phyloP scores from a whole-genome alignment of 2,797 vertebrate genomes.

The Molossus alvarezi region DNA sequence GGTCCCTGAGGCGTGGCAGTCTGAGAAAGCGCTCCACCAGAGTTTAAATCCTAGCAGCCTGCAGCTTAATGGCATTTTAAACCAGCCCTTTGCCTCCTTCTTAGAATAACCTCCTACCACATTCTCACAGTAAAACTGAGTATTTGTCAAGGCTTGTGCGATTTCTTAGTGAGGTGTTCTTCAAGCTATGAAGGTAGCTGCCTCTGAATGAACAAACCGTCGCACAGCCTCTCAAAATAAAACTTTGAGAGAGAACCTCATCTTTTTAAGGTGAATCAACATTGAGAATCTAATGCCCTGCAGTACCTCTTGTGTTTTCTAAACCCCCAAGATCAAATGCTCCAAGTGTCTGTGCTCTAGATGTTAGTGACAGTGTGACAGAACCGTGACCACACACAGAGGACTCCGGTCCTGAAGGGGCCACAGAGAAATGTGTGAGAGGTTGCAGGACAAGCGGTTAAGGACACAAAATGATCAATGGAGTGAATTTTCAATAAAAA shows the following conservation, averaged over 20 bases:
- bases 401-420: not conserved
- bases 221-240: constrained; percentile 42
- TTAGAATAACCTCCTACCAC: constrained; percentile 20
- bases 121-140: constrained; percentile 46
- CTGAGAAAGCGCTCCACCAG: constrained; percentile 80
- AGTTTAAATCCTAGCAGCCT: constrained; percentile 79
- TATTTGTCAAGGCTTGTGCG: not conserved
- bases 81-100: not conserved
- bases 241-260: not conserved
- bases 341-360: not conserved
- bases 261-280: constrained; percentile 34
- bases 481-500: constrained; percentile 40
- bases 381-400: not conserved
- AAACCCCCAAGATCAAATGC: not conserved
- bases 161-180: constrained; percentile 45
- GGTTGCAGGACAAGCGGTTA: not conserved
- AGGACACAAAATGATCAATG: not conserved
- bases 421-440: not conserved
- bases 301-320: not conserved
- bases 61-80: constrained; percentile 68
- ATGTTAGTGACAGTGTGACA: not conserved
- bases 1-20: constrained; percentile 76
- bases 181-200: not conserved
- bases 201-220: not conserved
- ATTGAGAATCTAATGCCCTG: too few relatives aligned